A percentile compares a stretch with the other conserved stretches of the same genome.
These are phyloP conservation scores for Latrodectus geometricus DNA, from an alignment of 1,140 invertebrate genomes.

Conservation along the genomic window DNA sequence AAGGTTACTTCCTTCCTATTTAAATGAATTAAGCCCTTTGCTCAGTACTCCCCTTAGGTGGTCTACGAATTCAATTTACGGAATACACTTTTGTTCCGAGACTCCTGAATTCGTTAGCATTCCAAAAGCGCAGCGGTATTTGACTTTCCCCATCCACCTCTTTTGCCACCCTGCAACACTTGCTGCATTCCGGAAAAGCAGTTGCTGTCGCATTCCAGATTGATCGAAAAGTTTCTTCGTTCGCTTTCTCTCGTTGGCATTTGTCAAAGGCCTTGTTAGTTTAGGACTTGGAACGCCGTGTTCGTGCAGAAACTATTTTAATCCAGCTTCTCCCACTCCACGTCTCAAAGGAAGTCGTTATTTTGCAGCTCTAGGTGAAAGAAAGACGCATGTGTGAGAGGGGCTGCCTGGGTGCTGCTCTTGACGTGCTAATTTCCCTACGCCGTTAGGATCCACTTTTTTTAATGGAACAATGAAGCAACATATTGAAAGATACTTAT, in stretches of 20 bases:
- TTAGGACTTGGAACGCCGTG: slow-evolving; percentile 36
- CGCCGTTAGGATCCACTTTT: not conserved
- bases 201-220: slow-evolving; percentile 49
- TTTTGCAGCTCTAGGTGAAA: slow-evolving; percentile 12
- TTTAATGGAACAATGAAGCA: too few species aligned
- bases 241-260: slow-evolving; percentile 29
- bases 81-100: slow-evolving; percentile 52
- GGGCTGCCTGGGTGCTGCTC: not conserved
- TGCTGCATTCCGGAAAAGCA: slow-evolving; percentile 50
- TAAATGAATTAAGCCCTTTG: slow-evolving; percentile 56
- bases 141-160: slow-evolving; percentile 29
- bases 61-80: slow-evolving; percentile 49
- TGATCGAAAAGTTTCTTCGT: slow-evolving; percentile 50
- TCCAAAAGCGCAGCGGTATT: slow-evolving; percentile 49
- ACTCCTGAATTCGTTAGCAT: slow-evolving; percentile 49
- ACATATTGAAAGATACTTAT: too few species aligned
- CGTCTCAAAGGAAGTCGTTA: not conserved
- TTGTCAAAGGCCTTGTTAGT: slow-evolving; percentile 59
- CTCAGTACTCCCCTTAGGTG: slow-evolving; percentile 39
- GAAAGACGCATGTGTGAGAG: slow-evolving; percentile 20
- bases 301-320: slow-evolving; percentile 22
- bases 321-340: not conserved
- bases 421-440: not conserved
- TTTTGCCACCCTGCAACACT: slow-evolving; percentile 43
- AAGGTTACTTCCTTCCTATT: slow-evolving; percentile 38